These are phyloP conservation scores for Ichneumoninae sp. DNA, from an alignment of 2,888 invertebrate genomes.

Conservation along the genomic window DNA sequence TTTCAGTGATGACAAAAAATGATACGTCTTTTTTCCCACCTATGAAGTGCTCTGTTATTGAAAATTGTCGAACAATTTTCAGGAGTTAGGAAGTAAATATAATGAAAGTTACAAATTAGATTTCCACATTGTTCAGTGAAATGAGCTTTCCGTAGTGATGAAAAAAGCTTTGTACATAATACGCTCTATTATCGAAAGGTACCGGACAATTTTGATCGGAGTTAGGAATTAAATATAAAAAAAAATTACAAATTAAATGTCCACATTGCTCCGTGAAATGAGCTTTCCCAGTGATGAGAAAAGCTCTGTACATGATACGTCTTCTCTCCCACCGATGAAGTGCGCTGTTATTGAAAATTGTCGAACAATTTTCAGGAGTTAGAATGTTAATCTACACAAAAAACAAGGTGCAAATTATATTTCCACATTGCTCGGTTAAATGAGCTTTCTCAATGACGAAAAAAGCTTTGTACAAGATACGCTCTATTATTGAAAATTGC, in stretches of 20 bases:
- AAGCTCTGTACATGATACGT: background rate
- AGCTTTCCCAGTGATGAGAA: constrained; percentile 40
- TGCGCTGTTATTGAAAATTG: no score
- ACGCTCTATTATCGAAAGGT: background rate
- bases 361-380: no score
- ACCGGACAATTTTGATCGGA: no score
- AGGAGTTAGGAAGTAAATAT: no score
- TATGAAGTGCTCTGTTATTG: background rate
- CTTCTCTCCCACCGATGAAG: constrained; percentile 12
- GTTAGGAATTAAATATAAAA: background rate
- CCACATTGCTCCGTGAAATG: no score
- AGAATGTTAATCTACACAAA: no score
- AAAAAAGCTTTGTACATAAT: constrained; percentile 16
- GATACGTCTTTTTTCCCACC: constrained; percentile 8
- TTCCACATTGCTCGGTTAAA: background rate
- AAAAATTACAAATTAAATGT: constrained; percentile 28
- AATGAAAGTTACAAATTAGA: no score
- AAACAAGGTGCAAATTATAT: constrained; percentile 23
- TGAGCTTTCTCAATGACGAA: constrained; percentile 24
- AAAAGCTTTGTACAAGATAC: background rate
- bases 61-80: no score
- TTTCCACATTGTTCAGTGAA: background rate
- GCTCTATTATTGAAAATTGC: background rate
- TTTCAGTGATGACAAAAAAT: constrained; percentile 28
- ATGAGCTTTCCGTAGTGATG: constrained; percentile 24